Percentiles rank a stretch among this genome's conserved stretches.
These are phyloP conservation scores for Leptopilina clavipes DNA, from an alignment of 1,140 invertebrate species.

Conservation along the genomic window DNA sequence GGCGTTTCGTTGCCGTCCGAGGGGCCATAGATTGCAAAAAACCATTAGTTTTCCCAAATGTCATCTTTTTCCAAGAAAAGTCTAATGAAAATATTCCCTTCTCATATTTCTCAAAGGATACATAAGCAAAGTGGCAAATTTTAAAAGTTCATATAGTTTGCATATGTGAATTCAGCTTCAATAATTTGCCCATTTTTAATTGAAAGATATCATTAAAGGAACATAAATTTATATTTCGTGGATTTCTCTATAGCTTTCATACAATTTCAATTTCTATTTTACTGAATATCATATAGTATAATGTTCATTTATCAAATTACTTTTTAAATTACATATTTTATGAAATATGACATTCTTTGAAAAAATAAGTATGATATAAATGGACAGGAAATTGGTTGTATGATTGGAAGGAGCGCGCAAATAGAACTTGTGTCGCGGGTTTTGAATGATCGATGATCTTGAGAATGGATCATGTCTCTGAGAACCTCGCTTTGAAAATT, in stretches of 20 bases:
- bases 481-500: constrained; percentile 53
- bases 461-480: constrained; percentile 56
- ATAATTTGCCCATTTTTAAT: neutral
- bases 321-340: constrained; percentile 1
- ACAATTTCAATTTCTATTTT: neutral
- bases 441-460: constrained; percentile 66
- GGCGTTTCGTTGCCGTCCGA: constrained; percentile 37
- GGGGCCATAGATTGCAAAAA: constrained; percentile 22
- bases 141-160: no score
- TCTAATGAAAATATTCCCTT: neutral
- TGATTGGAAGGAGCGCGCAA: constrained; percentile 16
- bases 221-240: neutral
- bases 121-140: no score
- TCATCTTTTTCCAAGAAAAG: constrained; percentile 4
- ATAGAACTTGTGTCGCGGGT: constrained; percentile 21
- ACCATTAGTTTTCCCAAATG: constrained; percentile 29
- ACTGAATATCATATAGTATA: neutral
- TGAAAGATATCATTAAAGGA: neutral
- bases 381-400: constrained; percentile 32
- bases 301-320: constrained; percentile 13
- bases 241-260: neutral
- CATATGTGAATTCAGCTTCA: no score
- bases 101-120: no score
- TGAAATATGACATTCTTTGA: neutral
- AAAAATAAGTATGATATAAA: neutral